phyloP scores from a whole-genome alignment of 2,113 vertebrate species.

The Ranitomeya variabilis region DNA sequence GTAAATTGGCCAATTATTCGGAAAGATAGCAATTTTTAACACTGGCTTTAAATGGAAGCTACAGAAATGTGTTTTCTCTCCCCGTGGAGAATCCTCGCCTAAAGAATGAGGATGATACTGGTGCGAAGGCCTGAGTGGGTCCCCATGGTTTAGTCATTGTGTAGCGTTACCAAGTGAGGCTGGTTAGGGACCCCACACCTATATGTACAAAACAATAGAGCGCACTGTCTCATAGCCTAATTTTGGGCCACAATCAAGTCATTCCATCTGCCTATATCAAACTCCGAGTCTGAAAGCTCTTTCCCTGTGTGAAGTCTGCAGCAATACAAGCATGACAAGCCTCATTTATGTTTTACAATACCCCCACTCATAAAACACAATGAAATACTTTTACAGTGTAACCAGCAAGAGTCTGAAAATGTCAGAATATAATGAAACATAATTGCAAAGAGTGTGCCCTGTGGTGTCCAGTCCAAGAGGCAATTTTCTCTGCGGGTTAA shows the following conservation, averaged over 20 bases:
- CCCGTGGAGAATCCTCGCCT: background rate
- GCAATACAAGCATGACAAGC: constrained; percentile 47
- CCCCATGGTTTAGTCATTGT: background rate
- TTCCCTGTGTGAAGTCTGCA: constrained; percentile 42
- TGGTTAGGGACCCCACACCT: background rate
- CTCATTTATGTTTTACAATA: constrained; percentile 57
- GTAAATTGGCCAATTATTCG: constrained; percentile 29
- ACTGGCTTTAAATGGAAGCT: constrained; percentile 24
- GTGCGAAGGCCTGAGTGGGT: background rate
- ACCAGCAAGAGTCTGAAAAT: constrained; percentile 51
- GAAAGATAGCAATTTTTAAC: background rate
- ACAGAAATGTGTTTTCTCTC: background rate
- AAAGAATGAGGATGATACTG: background rate
- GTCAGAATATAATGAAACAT: constrained; percentile 57
- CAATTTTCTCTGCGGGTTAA: constrained; percentile 54
- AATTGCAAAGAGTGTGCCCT: constrained; percentile 48
- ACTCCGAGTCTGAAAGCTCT: constrained; percentile 38
- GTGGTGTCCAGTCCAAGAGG: constrained; percentile 50
- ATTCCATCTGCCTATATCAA: background rate
- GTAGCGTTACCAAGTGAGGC: background rate
- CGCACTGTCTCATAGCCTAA: background rate
- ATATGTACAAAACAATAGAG: background rate
- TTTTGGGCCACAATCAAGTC: constrained; percentile 21
- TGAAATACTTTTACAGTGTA: constrained; percentile 43
- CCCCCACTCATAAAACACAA: constrained; percentile 53